phyloP scores from a whole-genome alignment of 2,797 vertebrate genomes.

The Lerista edwardsae region DNA sequence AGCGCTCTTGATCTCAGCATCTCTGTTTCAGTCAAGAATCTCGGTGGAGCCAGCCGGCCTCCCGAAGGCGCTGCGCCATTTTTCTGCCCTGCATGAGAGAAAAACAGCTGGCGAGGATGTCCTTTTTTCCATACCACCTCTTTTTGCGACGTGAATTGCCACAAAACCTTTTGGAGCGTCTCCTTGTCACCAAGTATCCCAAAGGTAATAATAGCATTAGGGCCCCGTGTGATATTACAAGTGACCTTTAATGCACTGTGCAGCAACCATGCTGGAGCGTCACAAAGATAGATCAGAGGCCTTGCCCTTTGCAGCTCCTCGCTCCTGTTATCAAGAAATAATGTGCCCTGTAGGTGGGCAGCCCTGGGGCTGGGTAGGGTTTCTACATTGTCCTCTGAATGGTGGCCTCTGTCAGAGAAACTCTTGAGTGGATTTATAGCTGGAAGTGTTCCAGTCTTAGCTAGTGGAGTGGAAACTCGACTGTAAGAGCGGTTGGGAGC shows the following conservation, averaged over 20 bases:
- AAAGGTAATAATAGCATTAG: slow-evolving; percentile 38
- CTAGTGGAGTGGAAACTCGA: not conserved
- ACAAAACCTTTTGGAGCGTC: not conserved
- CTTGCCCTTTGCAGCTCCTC: slow-evolving; percentile 9
- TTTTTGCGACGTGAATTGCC: not conserved
- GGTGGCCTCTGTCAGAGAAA: not conserved
- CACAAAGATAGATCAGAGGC: slow-evolving; percentile 19
- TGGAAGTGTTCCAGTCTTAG: not conserved
- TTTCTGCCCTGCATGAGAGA: not conserved
- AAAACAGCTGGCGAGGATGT: not conserved
- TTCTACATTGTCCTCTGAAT: not conserved
- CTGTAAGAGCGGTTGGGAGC: not conserved
- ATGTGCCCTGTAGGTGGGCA: not conserved
- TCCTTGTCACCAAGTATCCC: slow-evolving; percentile 3
- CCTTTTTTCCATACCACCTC: not conserved
- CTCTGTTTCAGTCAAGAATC: not conserved
- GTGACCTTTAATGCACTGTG: slow-evolving; percentile 32
- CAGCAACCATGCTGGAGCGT: not conserved
- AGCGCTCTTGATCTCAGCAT: not conserved
- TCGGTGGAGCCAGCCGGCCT: not conserved
- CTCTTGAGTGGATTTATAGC: not conserved
- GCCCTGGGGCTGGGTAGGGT: not conserved
- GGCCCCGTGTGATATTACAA: slow-evolving; percentile 34
- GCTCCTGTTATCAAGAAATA: not conserved
- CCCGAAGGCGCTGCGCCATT: not conserved